Percentiles rank a stretch among this genome's conserved stretches.
phyloP scores from a whole-genome alignment of 2,888 invertebrate species.

The Lithophane semibrunnea region DNA sequence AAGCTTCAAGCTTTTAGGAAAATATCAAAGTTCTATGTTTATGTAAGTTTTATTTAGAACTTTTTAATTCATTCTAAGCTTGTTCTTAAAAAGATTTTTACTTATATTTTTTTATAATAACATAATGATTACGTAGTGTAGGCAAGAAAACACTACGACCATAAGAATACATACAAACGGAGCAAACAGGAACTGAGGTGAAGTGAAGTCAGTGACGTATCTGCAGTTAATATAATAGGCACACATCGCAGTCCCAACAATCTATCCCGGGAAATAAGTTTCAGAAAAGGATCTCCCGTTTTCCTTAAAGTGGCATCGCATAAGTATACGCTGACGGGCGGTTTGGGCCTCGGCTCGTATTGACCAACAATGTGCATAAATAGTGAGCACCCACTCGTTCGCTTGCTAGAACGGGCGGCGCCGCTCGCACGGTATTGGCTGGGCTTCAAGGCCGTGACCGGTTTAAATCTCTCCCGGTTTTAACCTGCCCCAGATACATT shows the following conservation, averaged over 20 bases:
- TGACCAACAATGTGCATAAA: conserved; percentile 46
- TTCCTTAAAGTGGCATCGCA: conserved; percentile 13
- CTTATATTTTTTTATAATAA: too few species aligned
- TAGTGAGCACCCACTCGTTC: conserved; percentile 18
- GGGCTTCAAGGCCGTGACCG: conserved; percentile 66
- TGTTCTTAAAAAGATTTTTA: too few species aligned
- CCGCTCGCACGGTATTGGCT: conserved; percentile 55
- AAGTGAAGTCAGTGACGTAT: not conserved
- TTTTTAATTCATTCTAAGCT: too few species aligned
- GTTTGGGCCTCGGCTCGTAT: conserved; percentile 3
- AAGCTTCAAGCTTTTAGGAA: too few species aligned
- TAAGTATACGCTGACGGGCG: not conserved
- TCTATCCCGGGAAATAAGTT: conserved; percentile 25
- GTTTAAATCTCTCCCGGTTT: conserved; percentile 54
- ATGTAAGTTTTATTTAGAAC: too few species aligned
- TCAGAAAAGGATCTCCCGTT: conserved; percentile 21
- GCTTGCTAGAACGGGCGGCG: conserved; percentile 27
- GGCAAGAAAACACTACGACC: not conserved
- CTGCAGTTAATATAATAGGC: not conserved
- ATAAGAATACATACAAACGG: not conserved
- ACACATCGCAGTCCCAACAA: not conserved
- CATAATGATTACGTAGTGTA: not conserved
- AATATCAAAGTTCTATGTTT: too few species aligned
- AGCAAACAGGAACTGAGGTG: not conserved
- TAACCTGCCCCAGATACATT: conserved; percentile 56